phyloP scores from a whole-genome alignment of 1,140 invertebrate species.

The Eupristina koningsbergeri region DNA sequence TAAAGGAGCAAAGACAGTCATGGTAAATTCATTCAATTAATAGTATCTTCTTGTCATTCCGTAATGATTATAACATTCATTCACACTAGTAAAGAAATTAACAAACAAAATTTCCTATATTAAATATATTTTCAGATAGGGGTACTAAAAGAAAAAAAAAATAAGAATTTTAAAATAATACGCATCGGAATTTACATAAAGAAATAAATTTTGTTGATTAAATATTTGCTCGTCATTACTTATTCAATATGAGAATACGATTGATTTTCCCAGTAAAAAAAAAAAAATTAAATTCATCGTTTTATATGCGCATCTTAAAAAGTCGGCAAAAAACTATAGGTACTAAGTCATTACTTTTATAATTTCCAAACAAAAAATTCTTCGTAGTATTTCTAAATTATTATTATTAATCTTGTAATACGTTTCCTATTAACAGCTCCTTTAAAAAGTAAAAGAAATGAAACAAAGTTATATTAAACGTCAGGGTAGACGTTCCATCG shows the following conservation, averaged over 20 bases:
- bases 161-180: too few species aligned
- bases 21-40: constrained; percentile 24
- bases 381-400: too few species aligned
- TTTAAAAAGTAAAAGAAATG: not conserved
- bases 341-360: constrained; percentile 7
- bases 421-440: not conserved
- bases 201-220: not conserved
- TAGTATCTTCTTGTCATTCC: not conserved
- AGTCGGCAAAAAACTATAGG: constrained; percentile 30
- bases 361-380: not conserved
- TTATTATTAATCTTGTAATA: too few species aligned
- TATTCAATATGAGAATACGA: too few species aligned
- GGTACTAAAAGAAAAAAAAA: not conserved
- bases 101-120: not conserved
- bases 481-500: constrained; percentile 44
- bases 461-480: constrained; percentile 17
- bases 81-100: not conserved
- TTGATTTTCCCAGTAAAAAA: not conserved
- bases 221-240: not conserved
- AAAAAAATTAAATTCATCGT: not conserved
- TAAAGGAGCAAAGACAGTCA: constrained; percentile 39
- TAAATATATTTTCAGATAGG: not conserved
- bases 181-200: not conserved
- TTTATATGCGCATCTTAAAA: not conserved
- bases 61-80: not conserved